A percentile compares a stretch with the other conserved stretches of the same genome.
Evolutionary conservation across 2,113 vertebrate genomes (phyloP).

Genomic region (Papio anubis): DNA sequence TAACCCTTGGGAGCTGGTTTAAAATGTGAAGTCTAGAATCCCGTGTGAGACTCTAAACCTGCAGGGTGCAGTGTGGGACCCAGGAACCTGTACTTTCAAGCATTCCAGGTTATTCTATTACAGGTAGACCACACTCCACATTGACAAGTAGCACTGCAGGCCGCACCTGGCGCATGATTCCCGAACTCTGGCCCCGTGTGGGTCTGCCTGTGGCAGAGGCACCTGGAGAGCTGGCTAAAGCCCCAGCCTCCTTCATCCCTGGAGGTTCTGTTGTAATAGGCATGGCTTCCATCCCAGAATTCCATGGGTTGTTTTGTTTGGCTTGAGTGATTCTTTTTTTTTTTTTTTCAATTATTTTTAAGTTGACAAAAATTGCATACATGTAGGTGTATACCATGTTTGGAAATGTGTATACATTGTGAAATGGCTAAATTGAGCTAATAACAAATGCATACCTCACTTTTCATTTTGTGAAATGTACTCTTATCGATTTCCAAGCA

Average conservation of each 20-base stretch:
- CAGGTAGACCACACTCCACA: neutral
- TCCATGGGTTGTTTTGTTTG: neutral
- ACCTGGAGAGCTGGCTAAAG: too few species aligned
- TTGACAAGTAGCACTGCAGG: neutral
- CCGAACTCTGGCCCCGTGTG: neutral
- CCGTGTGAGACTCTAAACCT: neutral
- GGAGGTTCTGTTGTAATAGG: fast-evolving
- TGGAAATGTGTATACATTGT: neutral
- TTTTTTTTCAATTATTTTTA: neutral
- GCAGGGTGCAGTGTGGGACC: neutral
- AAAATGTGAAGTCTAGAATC: neutral
- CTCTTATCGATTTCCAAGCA: neutral
- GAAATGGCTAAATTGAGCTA: neutral
- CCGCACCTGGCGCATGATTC: too few species aligned
- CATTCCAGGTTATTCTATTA: neutral
- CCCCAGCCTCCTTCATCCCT: neutral
- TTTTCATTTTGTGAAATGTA: neutral
- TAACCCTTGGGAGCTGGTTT: neutral
- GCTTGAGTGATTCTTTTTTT: neutral
- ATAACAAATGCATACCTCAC: neutral
- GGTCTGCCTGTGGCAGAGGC: neutral
- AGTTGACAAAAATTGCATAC: neutral
- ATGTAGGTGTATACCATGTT: neutral
- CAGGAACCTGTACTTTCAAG: neutral
- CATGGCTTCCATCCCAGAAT: neutral